Conservation (phyloP, 30 jellyfish, hydroid and myxozoan species). For the Mastigias papua region DNA sequence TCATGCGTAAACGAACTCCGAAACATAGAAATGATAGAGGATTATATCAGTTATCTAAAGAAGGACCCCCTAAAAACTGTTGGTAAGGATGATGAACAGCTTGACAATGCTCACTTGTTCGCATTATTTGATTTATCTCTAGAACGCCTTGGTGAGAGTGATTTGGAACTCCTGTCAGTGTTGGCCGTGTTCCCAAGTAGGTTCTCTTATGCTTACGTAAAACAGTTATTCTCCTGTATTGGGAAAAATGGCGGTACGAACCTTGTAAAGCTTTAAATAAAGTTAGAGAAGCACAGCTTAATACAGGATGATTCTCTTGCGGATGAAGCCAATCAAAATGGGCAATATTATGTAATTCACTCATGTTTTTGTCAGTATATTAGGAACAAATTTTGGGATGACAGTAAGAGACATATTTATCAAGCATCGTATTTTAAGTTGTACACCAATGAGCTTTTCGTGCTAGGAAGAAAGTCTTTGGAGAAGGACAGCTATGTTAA, state of each 20-base stretch:
- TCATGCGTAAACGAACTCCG: not conserved
- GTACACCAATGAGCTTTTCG: conserved; percentile 3
- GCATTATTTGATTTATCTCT: not conserved
- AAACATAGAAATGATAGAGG: not conserved
- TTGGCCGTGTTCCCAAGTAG: conserved; percentile 47
- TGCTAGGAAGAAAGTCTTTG: conserved; percentile 2
- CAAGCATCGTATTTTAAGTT: not conserved
- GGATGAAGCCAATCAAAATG: not conserved
- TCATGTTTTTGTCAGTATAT: conserved; percentile 4
- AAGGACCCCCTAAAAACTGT: not conserved
- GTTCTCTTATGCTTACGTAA: conserved; percentile 13
- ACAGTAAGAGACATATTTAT: not conserved
- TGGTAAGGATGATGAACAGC: not conserved
- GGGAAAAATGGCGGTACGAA: not conserved
- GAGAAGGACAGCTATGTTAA: conserved; percentile 4
- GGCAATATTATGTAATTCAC: not conserved
- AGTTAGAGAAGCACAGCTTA: conserved; percentile 11
- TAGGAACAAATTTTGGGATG: not conserved
- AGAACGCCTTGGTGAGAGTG: not conserved
- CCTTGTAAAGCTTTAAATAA: not conserved
- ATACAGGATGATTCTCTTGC: not conserved
- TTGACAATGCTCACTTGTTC: not conserved
- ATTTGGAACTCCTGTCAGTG: conserved; percentile 4
- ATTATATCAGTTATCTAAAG: not conserved
- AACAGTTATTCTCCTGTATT: not conserved